phyloP scores from a whole-genome alignment of 2,888 invertebrate species.

The Agrotis clavis region DNA sequence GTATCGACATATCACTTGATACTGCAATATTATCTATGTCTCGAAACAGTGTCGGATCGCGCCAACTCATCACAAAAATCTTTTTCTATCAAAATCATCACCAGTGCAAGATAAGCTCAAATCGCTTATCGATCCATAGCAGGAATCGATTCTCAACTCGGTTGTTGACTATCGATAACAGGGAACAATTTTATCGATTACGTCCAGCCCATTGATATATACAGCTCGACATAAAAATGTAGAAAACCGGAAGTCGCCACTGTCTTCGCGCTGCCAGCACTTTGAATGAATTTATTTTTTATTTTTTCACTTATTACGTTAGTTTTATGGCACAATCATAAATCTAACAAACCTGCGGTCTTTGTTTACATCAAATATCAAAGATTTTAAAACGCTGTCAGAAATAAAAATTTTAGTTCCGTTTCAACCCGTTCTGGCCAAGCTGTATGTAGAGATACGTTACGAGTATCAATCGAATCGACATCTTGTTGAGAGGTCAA shows the following conservation, averaged over 20 bases:
- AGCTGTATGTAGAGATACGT: no score
- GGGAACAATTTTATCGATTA: background rate
- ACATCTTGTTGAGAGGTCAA: constrained; percentile 25
- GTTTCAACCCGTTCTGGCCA: no score
- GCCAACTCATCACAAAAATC: constrained; percentile 22
- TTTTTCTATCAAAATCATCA: constrained; percentile 8
- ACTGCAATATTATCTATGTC: constrained; percentile 2
- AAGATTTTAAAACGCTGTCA: no score
- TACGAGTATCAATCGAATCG: constrained; percentile 48
- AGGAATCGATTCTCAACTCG: constrained; percentile 3
- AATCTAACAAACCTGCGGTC: no score
- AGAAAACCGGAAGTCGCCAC: no score
- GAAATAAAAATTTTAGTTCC: no score
- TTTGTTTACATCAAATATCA: no score
- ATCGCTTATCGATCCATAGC: background rate
- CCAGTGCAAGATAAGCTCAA: constrained; percentile 19
- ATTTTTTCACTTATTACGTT: no score
- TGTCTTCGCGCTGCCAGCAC: no score
- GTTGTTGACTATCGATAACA: constrained; percentile 28
- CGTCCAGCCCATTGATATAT: constrained; percentile 21
- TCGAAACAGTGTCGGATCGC: constrained; percentile 9
- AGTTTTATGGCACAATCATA: no score
- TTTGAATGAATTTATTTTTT: no score
- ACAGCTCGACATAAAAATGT: no score
- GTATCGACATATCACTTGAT: constrained; percentile 9